These are phyloP conservation scores for Scaptomyza cyrtandrae DNA, from an alignment of 2,888 invertebrate genomes.

Conservation along the genomic window DNA sequence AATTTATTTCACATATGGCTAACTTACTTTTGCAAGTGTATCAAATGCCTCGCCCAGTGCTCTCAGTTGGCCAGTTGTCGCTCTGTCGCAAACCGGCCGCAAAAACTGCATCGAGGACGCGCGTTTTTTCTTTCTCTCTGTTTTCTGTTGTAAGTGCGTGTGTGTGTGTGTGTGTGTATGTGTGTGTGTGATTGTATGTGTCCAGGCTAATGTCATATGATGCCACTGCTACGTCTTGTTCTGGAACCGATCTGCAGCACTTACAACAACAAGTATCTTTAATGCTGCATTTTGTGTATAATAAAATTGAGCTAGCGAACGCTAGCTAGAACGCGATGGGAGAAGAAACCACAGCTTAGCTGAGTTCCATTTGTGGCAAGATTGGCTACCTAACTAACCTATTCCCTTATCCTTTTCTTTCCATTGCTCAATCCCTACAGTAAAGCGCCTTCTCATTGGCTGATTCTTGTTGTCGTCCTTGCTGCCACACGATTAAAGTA, in stretches of 20 bases:
- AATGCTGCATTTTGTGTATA: constrained; percentile 76
- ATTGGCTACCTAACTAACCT: constrained; percentile 7
- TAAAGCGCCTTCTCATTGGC: not conserved
- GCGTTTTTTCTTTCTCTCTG: constrained; percentile 13
- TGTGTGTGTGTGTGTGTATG: constrained; percentile 6
- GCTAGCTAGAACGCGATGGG: constrained; percentile 31
- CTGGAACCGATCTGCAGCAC: constrained; percentile 38
- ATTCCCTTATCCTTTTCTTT: not conserved
- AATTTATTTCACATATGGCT: not conserved
- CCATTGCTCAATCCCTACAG: not conserved
- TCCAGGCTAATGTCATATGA: constrained; percentile 54
- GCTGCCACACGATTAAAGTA: constrained; percentile 62
- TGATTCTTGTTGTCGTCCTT: constrained; percentile 21
- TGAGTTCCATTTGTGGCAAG: constrained; percentile 24
- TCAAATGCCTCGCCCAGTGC: constrained; percentile 37
- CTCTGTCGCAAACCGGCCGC: constrained; percentile 36
- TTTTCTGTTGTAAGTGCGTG: constrained; percentile 5
- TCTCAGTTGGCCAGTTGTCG: constrained; percentile 25
- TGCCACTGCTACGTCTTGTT: constrained; percentile 50
- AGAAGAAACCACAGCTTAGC: constrained; percentile 17
- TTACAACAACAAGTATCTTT: constrained; percentile 40
- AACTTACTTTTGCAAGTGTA: constrained; percentile 22
- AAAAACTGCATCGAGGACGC: constrained; percentile 48
- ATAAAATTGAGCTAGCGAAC: constrained; percentile 61
- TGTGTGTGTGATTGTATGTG: constrained; percentile 12